phyloP scores from a whole-genome alignment of 2,888 invertebrate species.

The Galerucella nymphaeae region DNA sequence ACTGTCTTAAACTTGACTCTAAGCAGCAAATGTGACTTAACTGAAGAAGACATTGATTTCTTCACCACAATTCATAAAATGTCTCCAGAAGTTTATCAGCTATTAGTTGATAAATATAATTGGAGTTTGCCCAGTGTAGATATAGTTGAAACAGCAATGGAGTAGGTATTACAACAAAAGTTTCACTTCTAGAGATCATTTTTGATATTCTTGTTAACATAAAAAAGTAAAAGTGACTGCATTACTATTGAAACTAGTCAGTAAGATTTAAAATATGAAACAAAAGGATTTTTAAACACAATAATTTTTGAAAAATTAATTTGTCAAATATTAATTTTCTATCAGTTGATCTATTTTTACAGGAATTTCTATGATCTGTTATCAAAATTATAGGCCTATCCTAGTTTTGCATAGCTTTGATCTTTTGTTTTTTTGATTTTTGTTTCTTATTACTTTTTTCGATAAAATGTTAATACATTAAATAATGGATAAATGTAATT shows the following conservation, averaged over 20 bases:
- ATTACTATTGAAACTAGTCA: background rate
- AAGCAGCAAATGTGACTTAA: slow-evolving; percentile 54
- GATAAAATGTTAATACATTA: background rate
- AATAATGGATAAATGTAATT: background rate
- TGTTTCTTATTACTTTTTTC: too few relatives aligned
- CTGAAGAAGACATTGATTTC: slow-evolving; percentile 57
- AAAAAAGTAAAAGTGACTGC: background rate
- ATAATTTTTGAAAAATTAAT: too few relatives aligned
- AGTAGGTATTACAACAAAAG: slow-evolving; percentile 12
- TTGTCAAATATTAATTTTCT: too few relatives aligned
- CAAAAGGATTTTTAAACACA: too few relatives aligned
- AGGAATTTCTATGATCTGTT: too few relatives aligned
- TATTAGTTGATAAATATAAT: slow-evolving; percentile 57
- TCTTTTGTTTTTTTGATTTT: too few relatives aligned
- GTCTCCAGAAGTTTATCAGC: slow-evolving; percentile 58
- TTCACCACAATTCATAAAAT: slow-evolving; percentile 57
- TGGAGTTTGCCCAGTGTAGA: slow-evolving; percentile 60
- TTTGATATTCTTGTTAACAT: background rate
- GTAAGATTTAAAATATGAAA: too few relatives aligned
- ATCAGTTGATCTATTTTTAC: too few relatives aligned
- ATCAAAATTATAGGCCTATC: too few relatives aligned
- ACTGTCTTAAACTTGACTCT: slow-evolving; percentile 57
- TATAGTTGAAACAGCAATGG: slow-evolving; percentile 43
- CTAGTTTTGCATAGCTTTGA: too few relatives aligned
- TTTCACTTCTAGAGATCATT: background rate